Evolutionary conservation across 2,797 vertebrate genomes (phyloP).

Genomic region (Sternotherus odoratus): DNA sequence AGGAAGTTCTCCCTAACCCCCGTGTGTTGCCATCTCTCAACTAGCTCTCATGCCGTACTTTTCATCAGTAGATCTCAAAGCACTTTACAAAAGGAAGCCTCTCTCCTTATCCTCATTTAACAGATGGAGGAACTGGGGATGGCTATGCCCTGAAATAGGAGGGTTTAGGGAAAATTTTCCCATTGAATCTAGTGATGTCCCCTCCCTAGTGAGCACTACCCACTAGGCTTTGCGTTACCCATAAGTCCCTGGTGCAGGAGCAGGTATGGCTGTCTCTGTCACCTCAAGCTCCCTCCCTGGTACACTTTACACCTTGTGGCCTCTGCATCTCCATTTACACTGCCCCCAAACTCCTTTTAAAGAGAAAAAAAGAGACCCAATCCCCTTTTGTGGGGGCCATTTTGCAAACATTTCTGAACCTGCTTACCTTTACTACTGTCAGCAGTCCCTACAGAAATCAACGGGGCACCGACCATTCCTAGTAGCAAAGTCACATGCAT

Average conservation of each 20-base stretch:
- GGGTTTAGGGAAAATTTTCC: not conserved
- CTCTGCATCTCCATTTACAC: not conserved
- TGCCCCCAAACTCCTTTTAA: not conserved
- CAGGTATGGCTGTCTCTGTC: not conserved
- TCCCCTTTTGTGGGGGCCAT: too few relatives aligned
- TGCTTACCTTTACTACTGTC: not conserved
- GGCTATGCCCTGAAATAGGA: not conserved
- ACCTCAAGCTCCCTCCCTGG: not conserved
- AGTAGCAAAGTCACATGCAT: not conserved
- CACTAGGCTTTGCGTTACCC: not conserved
- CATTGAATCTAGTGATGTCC: not conserved
- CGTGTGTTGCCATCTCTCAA: too few relatives aligned
- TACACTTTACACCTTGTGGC: not conserved
- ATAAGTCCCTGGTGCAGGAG: not conserved
- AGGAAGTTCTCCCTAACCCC: too few relatives aligned
- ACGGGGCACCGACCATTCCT: not conserved
- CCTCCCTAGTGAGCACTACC: not conserved
- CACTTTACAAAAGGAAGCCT: not conserved
- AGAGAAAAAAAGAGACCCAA: too few relatives aligned
- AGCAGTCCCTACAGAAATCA: not conserved
- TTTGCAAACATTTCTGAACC: not conserved
- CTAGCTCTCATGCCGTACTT: not conserved
- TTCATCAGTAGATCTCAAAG: not conserved
- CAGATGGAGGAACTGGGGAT: not conserved
- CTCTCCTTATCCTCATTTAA: not conserved